Conservation (phyloP, 23 tunicate genomes). For the Botrylloides violaceus region DNA sequence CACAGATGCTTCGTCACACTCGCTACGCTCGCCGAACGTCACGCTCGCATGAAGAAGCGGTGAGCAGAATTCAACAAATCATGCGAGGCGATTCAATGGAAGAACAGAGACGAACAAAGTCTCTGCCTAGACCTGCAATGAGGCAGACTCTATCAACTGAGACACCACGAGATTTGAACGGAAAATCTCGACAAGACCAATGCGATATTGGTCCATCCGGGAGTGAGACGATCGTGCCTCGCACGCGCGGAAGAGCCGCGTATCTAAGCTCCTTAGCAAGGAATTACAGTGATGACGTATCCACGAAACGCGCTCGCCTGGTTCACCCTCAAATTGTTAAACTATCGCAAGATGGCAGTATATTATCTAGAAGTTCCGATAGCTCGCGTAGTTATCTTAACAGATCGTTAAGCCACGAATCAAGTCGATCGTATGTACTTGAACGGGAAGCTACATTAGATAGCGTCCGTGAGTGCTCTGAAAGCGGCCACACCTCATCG, state of each 20-base stretch:
- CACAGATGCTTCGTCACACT: constrained; percentile 15
- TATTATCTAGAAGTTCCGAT: not conserved
- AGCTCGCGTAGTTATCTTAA: not conserved
- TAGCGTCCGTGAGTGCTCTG: constrained; percentile 7
- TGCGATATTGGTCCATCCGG: constrained; percentile 10
- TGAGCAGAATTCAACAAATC: not conserved
- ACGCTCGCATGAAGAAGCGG: constrained; percentile 5
- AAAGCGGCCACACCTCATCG: not conserved
- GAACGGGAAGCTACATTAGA: constrained; percentile 1
- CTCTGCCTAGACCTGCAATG: constrained; percentile 19
- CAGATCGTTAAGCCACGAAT: not conserved
- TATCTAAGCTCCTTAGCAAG: not conserved
- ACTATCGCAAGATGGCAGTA: constrained; percentile 2
- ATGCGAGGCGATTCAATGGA: not conserved
- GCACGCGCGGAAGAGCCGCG: not conserved
- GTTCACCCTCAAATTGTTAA: not conserved
- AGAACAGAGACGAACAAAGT: constrained; percentile 4
- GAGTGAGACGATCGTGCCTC: not conserved
- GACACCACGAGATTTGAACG: not conserved
- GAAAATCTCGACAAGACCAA: not conserved
- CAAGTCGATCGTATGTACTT: not conserved
- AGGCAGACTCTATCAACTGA: constrained; percentile 1
- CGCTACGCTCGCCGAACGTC: constrained; percentile 16
- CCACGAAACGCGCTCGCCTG: not conserved
- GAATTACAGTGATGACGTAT: constrained; percentile 5